These are phyloP conservation scores for Caenorhabditis tropicalis DNA, from an alignment of 1,140 invertebrate species.

Conservation along the genomic window DNA sequence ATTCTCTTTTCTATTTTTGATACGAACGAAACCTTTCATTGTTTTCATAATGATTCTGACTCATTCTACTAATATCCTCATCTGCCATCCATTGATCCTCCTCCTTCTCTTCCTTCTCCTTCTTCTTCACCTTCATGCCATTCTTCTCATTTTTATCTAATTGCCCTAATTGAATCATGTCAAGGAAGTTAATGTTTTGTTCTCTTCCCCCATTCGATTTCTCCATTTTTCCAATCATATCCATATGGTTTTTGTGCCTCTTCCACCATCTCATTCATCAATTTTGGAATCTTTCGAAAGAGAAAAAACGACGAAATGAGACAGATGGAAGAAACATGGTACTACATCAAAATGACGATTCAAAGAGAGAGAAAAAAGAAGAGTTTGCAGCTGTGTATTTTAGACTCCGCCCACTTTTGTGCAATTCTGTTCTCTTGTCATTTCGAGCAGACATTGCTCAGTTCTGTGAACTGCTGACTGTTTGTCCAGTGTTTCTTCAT, in stretches of 20 bases:
- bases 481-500: too few species aligned
- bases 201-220: neutral
- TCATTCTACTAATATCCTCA: neutral
- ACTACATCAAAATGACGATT: slow-evolving; percentile 10
- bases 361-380: neutral
- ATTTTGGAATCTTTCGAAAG: too few species aligned
- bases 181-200: neutral
- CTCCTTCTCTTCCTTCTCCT: neutral
- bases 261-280: neutral
- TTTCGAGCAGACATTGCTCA: too few species aligned
- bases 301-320: neutral
- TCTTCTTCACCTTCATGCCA: neutral
- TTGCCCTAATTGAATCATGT: slow-evolving; percentile 19
- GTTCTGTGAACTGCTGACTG: too few species aligned
- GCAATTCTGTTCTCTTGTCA: neutral
- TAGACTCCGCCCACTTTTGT: neutral
- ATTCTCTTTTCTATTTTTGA: too few species aligned
- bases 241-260: neutral
- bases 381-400: neutral
- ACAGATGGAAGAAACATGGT: slow-evolving; percentile 28
- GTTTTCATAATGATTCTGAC: neutral
- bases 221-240: neutral
- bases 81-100: neutral
- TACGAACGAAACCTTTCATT: too few species aligned
- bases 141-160: neutral